phyloP scores from a whole-genome alignment of 2,797 vertebrate genomes.

The Furcifer pardalis region DNA sequence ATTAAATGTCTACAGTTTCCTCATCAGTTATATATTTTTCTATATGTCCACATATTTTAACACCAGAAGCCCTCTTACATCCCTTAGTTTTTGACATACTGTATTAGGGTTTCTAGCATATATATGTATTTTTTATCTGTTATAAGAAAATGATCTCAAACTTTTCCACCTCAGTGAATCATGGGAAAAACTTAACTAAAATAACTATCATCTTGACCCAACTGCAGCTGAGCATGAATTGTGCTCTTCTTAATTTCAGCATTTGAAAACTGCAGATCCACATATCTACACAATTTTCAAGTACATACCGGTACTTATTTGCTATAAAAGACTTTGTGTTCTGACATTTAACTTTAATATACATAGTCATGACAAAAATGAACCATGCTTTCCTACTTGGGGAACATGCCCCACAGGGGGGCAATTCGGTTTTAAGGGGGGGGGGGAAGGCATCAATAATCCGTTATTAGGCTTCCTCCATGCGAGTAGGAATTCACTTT shows the following conservation, averaged over 20 bases:
- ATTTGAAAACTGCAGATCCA: conserved; percentile 59
- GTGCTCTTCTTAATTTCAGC: conserved; percentile 57
- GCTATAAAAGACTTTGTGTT: conserved; percentile 52
- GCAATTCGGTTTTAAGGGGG: too few relatives aligned
- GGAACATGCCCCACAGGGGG: too few relatives aligned
- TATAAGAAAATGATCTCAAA: conserved; percentile 26
- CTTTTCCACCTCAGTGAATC: conserved; percentile 37
- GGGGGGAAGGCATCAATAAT: too few relatives aligned
- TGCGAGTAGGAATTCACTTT: too few relatives aligned
- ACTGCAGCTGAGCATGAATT: conserved; percentile 53
- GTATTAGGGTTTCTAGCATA: background rate
- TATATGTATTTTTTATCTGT: background rate
- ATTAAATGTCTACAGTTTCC: background rate
- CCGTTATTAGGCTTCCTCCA: too few relatives aligned
- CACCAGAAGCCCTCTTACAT: too few relatives aligned
- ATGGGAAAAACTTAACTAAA: conserved; percentile 25
- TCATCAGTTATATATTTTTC: background rate
- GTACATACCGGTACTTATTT: conserved; percentile 58
- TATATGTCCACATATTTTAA: background rate
- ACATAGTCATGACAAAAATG: conserved; percentile 23
- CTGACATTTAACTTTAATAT: conserved; percentile 55
- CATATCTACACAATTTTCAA: conserved; percentile 63
- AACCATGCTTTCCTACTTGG: background rate
- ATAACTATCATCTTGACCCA: conserved; percentile 48
- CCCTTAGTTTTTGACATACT: background rate